These are phyloP conservation scores for Leptonema lineaticorne DNA, from an alignment of 1,140 invertebrate genomes.

Conservation along the genomic window DNA sequence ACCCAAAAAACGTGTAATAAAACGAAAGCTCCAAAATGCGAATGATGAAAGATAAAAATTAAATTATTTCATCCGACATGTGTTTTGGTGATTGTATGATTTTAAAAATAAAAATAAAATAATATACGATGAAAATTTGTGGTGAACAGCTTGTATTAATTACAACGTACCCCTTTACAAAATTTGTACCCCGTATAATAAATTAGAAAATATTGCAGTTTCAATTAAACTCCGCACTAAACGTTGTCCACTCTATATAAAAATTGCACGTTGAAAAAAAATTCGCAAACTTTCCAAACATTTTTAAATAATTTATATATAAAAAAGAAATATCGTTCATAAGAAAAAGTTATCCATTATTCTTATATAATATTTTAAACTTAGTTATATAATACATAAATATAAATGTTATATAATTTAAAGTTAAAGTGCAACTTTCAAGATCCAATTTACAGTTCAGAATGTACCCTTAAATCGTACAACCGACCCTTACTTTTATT, in stretches of 20 bases:
- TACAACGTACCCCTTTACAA: slow-evolving; percentile 30
- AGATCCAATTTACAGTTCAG: no score
- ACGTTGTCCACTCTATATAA: slow-evolving; percentile 25
- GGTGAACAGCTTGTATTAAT: slow-evolving; percentile 39
- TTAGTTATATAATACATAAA: no score
- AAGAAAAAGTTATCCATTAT: no score
- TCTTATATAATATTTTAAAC: no score
- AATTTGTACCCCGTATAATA: slow-evolving; percentile 29
- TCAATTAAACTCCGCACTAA: slow-evolving; percentile 33
- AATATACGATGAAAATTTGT: neutral
- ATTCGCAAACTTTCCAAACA: no score
- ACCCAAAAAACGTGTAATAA: neutral
- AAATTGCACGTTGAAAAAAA: no score
- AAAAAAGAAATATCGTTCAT: no score
- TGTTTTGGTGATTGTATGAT: neutral
- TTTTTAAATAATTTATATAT: no score
- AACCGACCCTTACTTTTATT: no score
- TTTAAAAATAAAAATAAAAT: slow-evolving; percentile 12
- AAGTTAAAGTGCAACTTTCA: no score
- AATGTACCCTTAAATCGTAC: no score
- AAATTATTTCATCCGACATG: neutral
- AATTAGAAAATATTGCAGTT: slow-evolving; percentile 41
- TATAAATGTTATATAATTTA: no score
- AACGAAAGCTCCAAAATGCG: neutral
- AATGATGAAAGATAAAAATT: neutral